Evolutionary conservation across 2,888 invertebrate species (phyloP).

Genomic region (Aplocera efformata): DNA sequence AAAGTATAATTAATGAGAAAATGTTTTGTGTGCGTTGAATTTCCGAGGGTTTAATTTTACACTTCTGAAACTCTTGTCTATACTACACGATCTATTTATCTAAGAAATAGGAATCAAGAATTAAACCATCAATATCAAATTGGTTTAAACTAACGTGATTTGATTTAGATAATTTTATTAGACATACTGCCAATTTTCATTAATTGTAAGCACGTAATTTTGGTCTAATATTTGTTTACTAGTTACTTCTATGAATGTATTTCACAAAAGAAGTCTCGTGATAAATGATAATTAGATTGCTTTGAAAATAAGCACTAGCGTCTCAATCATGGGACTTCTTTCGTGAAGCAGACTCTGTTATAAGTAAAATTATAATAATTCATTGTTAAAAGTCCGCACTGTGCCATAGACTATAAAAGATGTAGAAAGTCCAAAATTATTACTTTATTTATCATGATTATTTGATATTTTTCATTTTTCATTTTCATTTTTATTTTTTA

Average conservation of each 20-base stretch:
- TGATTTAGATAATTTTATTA: slow-evolving; percentile 9
- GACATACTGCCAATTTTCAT: slow-evolving; percentile 56
- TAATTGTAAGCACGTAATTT: slow-evolving; percentile 18
- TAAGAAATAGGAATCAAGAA: neutral
- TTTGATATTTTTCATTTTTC: neutral
- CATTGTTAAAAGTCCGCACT: slow-evolving; percentile 34
- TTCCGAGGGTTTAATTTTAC: too few species aligned
- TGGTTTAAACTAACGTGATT: slow-evolving; percentile 1
- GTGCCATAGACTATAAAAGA: slow-evolving; percentile 58
- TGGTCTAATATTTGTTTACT: neutral
- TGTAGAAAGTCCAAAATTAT: slow-evolving; percentile 7
- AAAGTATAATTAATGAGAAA: too few species aligned
- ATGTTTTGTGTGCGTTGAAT: too few species aligned
- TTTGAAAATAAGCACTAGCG: too few species aligned
- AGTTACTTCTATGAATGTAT: too few species aligned
- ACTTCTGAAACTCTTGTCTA: too few species aligned
- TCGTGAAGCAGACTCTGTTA: too few species aligned
- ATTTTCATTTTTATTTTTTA: too few species aligned
- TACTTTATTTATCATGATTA: neutral
- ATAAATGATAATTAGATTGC: neutral
- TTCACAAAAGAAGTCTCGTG: neutral
- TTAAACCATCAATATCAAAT: neutral
- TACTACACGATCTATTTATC: too few species aligned
- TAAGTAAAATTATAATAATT: too few species aligned
- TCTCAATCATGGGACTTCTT: too few species aligned